Base-by-base conservation (phyloP, 2,797 vertebrate genomes). In the Jordanella pulchra region DNA sequence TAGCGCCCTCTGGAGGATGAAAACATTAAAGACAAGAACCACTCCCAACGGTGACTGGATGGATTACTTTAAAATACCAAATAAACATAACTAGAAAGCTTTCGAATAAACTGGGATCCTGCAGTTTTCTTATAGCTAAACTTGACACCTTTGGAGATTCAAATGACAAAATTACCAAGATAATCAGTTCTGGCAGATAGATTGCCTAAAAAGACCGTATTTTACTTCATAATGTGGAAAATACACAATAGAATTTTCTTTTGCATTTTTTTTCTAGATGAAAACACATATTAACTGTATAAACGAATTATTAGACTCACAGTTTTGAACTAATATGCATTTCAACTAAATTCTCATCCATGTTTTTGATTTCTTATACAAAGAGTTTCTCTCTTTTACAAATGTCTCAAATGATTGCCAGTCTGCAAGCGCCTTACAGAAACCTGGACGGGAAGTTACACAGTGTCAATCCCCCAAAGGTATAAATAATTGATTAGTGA, bases 1-100 rank as follows among this genome's bases (percentile, higher is more conserved):
- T 76, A 89, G 81, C 58, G 85, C 91, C 93, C 89, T 71, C 93
- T 93, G 89, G 72, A 71, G 92, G 91, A 81, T 14, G 65, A 14
- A 56, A 61, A 54, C 11, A 15, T 55, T 14, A 25, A 67, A 17
- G 60, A 44, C n/a, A 30, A 30, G 68, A 60, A 80, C 87, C 89
- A 90, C 90, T 92, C 90, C 89, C 85, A 85, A 80, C 5, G 21
- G 17, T 1, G 32, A 28, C 30, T 73, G 66, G 13, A 69, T n/a
- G 4, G 25, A 68, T 1, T 17, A 14, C 56, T 28, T n/a, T 0
- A 47, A 47, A 70, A 53, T 65, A 4, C 12, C 39, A 42, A 42
- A 42, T 11, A 42, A 4, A 42, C 23, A 21, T 12, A 68, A 74
- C 67, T 1, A 0, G 10, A 42, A 50, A 11, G 42, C 15, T 55